A percentile compares a stretch with the other conserved stretches of the same genome.
Conservation (phyloP, 2,113 vertebrate genomes). For the Glaucomys volans region DNA sequence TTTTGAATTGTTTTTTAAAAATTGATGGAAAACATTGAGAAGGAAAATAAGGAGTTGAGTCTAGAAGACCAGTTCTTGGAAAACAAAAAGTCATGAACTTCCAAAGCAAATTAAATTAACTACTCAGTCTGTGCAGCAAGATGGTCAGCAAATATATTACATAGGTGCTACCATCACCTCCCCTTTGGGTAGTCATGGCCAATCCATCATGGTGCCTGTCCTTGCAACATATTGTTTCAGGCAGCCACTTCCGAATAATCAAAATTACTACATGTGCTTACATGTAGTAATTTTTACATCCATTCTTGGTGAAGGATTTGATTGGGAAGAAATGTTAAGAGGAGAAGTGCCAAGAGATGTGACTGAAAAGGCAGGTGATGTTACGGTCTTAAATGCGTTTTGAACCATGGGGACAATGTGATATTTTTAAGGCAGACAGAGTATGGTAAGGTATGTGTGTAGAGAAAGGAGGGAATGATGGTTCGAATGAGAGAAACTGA, state of each 20-base stretch:
- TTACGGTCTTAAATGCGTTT: background rate
- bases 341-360: background rate
- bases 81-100: background rate
- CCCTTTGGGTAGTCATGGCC: background rate
- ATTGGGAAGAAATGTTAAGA: background rate
- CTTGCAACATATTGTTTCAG: background rate
- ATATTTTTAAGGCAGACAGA: background rate
- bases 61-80: background rate
- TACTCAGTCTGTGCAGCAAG: background rate
- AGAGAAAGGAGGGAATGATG: background rate
- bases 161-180: background rate
- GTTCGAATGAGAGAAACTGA: background rate
- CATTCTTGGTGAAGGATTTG: background rate
- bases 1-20: background rate
- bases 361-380: background rate
- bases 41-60: background rate
- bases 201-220: background rate
- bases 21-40: background rate
- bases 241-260: background rate
- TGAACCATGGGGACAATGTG: background rate
- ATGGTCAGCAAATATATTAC: background rate
- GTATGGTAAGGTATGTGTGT: background rate
- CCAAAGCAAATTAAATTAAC: background rate
- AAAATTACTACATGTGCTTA: background rate
- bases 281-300: too few relatives aligned